phyloP scores from a whole-genome alignment of 2,888 invertebrate genomes.

The Rhabditoides inermis region DNA sequence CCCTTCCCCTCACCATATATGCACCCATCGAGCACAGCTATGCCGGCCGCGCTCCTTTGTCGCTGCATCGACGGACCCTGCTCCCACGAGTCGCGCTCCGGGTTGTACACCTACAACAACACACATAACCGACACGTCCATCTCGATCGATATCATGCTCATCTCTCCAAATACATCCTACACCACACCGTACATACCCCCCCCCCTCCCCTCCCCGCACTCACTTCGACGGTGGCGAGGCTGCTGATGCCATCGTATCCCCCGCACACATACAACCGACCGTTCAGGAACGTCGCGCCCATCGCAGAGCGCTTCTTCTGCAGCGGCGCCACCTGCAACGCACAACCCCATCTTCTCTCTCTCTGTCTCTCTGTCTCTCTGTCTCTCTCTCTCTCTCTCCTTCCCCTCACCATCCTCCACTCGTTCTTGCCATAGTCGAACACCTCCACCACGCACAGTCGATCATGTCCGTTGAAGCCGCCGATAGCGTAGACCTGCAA shows the following conservation, averaged over 20 bases:
- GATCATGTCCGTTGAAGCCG: constrained; percentile 75
- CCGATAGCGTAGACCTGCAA: constrained; percentile 65
- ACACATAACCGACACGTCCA: too few species aligned
- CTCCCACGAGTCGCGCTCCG: constrained; percentile 47
- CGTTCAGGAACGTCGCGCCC: constrained; percentile 19
- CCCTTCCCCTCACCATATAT: constrained; percentile 50
- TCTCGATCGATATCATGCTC: too few species aligned
- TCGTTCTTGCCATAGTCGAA: constrained; percentile 68
- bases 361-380: not conserved
- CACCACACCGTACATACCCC: too few species aligned
- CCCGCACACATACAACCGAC: constrained; percentile 40
- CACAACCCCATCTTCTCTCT: too few species aligned
- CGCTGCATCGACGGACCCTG: constrained; percentile 54
- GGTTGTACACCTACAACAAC: constrained; percentile 14
- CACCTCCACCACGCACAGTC: constrained; percentile 74
- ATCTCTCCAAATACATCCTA: too few species aligned
- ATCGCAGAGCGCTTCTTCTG: constrained; percentile 41
- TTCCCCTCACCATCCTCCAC: constrained; percentile 66
- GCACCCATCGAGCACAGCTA: constrained; percentile 54
- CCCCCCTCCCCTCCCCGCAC: too few species aligned
- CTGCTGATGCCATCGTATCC: constrained; percentile 63
- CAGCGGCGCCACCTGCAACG: constrained; percentile 30
- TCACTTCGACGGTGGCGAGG: constrained; percentile 71
- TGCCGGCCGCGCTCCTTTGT: constrained; percentile 56
- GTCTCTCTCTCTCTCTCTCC: too few species aligned